Base-by-base conservation (phyloP, 2,888 invertebrate species). In the Papilio gigon region DNA sequence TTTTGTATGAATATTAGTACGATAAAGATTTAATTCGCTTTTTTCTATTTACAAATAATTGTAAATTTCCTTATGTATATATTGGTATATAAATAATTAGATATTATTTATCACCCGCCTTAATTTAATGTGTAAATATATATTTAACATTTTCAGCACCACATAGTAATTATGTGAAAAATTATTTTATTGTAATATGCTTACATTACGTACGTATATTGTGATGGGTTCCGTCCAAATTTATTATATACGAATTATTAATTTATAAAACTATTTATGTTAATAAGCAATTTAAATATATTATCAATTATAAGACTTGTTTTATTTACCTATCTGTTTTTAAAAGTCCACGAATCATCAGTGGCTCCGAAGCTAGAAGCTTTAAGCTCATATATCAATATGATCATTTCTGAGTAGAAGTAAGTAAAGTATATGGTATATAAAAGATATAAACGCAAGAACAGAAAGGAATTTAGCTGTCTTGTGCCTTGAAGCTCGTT, bases 181-280 rank as follows among this genome's bases (percentile, higher is more conserved):
- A 60, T 74, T 70, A 70, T 69, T 44, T 73, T 71, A 61, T 68
- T 77, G 75, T 78, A 74, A 78, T 87, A 82, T 88, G 84, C 86
- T 70, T 90, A 90, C 89, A 86, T 74, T 87, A 71, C 70, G 89
- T 91, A 90, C 73, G 88, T 90, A 81, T 88, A 84, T 87, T 84
- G 88, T 89, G 89, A 90, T 89, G 79, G 72, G 78, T 71, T 82
- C 87, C 88, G 87, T 90, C 89, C 90, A 81, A 80, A 80, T 78
- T 77, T 53, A 71, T 73, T 77, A 80, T 30, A 77, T 78, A 81
- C 82, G 84, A 84, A 80, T 83, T 80, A 82, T 78, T 84, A 82
- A 86, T 77, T 86, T 86, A 86, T 84, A 73, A 79, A 79, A 76
- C 71, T 85, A 84, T 86, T 86, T 86, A 85, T 85, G 80, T 77